These are phyloP conservation scores for Mesorhabditis sp. DNA, from an alignment of 2,888 invertebrate species.

Conservation along the genomic window DNA sequence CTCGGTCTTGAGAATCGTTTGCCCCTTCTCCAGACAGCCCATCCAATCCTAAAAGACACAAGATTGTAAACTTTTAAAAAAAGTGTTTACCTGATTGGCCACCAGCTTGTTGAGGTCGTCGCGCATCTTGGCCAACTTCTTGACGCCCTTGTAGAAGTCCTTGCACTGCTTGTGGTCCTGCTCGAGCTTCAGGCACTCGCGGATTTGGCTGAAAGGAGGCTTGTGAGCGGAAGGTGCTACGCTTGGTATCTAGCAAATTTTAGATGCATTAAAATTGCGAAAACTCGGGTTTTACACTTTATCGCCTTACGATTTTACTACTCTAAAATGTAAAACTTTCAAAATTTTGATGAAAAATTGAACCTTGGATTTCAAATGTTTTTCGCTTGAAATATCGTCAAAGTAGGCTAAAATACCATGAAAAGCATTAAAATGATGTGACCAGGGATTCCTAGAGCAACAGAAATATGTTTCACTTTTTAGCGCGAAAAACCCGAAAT, in stretches of 20 bases:
- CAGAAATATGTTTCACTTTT: not conserved
- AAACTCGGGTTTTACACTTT: not conserved
- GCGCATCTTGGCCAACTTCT: constrained; percentile 73
- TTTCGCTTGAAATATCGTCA: too few species aligned
- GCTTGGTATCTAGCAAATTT: too few species aligned
- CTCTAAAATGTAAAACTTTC: not conserved
- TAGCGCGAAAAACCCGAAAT: constrained; percentile 18
- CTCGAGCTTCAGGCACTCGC: constrained; percentile 92
- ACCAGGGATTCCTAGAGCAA: too few species aligned
- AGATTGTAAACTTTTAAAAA: not conserved
- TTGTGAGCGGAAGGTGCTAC: not conserved
- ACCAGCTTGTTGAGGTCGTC: constrained; percentile 17
- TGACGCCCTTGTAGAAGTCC: constrained; percentile 89
- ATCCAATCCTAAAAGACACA: constrained; percentile 59
- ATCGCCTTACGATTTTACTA: not conserved
- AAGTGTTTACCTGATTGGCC: not conserved
- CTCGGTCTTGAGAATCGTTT: constrained; percentile 69
- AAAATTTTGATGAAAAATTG: too few species aligned
- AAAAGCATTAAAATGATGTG: too few species aligned
- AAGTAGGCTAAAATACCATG: too few species aligned
- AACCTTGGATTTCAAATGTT: too few species aligned
- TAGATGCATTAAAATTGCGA: too few species aligned
- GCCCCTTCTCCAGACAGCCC: constrained; percentile 72
- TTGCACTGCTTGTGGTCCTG: constrained; percentile 96
- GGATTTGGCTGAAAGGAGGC: constrained; percentile 71